Evolutionary conservation across 2,797 vertebrate species (phyloP), one percentile per base, ranked within the genome.

Genomic region (Sebastes nivosus): DNA sequence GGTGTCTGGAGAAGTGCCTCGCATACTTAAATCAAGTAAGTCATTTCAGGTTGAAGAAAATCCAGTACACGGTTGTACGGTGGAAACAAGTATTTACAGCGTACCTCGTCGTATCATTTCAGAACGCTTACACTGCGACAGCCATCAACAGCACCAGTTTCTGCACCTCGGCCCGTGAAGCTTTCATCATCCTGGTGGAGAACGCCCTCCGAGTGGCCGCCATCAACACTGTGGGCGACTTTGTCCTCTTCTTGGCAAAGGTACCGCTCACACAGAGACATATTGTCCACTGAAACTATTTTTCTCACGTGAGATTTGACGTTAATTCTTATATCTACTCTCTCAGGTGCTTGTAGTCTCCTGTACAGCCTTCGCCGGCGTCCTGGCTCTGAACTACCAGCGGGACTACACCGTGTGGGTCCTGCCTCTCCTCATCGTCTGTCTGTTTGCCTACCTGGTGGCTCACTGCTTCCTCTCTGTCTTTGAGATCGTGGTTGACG

Each of bases 1-100:
- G 98, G 98, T 99, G 99, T 95, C 95, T 99, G 29, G 97, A 99
- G 94, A 99, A 98, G 96, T 99, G 98, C 95, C 97, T 99, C 42
- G 95, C 94, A 29, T 99, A 97, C 88, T 94, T 99, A 92, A 99
- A 99, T 94, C 97, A 98, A 95, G 98, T 99, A 94, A 92, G 93
- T 79, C 1, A 8, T 27, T 24, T 29, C 5, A 54, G 20, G 4
- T 36, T 29, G 6, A 72, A 25, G 18, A 42, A 61, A 68, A 38
- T 30, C 9, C 4, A 5, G 1, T 55, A 2, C 6, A 2, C 29
- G 8, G 30, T 32, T 34, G 2, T 14, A 5, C 20, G 12, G 3
- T 14, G n/a, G 25, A 20, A 55, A 42, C 10, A 63, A n/a, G 8
- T 4, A 12, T 72, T 69, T 29, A 50, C 29, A 0, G 7, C 5